Base-by-base conservation (phyloP, 35 echinoderm and acorn worm species). In the Eucidaris tribuloides region DNA sequence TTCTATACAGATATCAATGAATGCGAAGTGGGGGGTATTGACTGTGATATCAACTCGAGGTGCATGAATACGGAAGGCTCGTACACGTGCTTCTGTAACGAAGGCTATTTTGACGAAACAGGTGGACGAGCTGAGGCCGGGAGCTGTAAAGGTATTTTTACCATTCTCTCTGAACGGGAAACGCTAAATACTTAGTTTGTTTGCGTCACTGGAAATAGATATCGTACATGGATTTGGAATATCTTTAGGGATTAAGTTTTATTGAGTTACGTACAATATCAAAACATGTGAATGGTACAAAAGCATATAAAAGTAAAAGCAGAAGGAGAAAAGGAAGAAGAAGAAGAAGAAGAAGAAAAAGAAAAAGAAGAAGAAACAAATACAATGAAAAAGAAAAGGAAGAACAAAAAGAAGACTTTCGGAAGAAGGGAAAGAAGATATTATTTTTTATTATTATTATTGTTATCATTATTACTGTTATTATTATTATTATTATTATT, bases 1-100 rank as follows among this genome's bases (percentile, higher is more conserved):
- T 59, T 25, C 24, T 58, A 46, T 58, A 25, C 43, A 93, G 91
- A 93, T 83, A 83, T 93, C 34, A 80, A 93, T 78, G 91, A 93
- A 59, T 93, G 91, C 50, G 30, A 20, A 11, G 17, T 19, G 22
- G 57, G 72, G 22, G 62, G 22, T 7, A 57, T 77, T 66, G 91
- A 93, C 52, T 93, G 91, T 83, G 41, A 83, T 19, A 42, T 74
- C 5, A 74, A 74, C 38, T 74, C 85, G 19, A 80, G 52, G 13
- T 92, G 90, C 65, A 77, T 49, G 2, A 80, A 92, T 56, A 92
- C 90, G 17, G 43, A 46, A n/a, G 84, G 90, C 7, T 87, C 90
- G 5, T 92, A 87, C 66, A 71, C 28, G 9, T 92, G 90, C 55
- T 29, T 19, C 36, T 92, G 90, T 62, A 15, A 20, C 7, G 37